These are phyloP conservation scores for Notothenia rossii DNA, from an alignment of 2,113 vertebrate species.

Conservation along the genomic window DNA sequence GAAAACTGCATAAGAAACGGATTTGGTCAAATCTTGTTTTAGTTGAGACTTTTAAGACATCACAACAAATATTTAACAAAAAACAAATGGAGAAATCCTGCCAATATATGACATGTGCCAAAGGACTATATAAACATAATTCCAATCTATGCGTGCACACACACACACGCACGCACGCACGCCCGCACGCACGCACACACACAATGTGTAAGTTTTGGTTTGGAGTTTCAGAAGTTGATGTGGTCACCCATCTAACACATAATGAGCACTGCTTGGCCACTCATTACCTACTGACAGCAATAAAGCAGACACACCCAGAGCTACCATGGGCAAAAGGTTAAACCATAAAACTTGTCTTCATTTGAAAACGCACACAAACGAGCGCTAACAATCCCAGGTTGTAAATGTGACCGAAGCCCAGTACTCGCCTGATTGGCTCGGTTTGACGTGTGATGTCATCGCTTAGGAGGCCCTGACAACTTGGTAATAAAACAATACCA, in stretches of 20 bases:
- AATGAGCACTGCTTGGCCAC: conserved; percentile 62
- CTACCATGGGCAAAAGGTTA: conserved; percentile 76
- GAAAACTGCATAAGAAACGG: conserved; percentile 9
- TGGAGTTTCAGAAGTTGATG: neutral
- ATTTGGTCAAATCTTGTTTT: neutral
- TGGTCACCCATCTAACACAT: conserved; percentile 71
- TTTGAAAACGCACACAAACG: conserved; percentile 47
- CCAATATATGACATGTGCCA: neutral
- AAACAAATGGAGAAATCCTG: neutral
- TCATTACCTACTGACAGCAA: conserved; percentile 75
- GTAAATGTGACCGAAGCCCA: conserved; percentile 55
- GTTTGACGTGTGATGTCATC: conserved; percentile 53
- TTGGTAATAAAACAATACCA: conserved; percentile 51
- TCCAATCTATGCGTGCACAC: too few species aligned
- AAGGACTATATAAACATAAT: neutral
- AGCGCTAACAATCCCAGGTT: conserved; percentile 46
- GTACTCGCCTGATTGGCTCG: conserved; percentile 72
- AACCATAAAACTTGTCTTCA: conserved; percentile 64
- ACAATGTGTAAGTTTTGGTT: too few species aligned
- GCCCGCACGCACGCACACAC: too few species aligned
- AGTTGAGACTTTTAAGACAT: neutral
- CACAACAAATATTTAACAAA: neutral
- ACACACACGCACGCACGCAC: too few species aligned
- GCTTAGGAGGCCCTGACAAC: conserved; percentile 34
- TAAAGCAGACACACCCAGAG: conserved; percentile 68